Conservation (phyloP, 1,140 invertebrate genomes). For the Tribolium castaneum region DNA sequence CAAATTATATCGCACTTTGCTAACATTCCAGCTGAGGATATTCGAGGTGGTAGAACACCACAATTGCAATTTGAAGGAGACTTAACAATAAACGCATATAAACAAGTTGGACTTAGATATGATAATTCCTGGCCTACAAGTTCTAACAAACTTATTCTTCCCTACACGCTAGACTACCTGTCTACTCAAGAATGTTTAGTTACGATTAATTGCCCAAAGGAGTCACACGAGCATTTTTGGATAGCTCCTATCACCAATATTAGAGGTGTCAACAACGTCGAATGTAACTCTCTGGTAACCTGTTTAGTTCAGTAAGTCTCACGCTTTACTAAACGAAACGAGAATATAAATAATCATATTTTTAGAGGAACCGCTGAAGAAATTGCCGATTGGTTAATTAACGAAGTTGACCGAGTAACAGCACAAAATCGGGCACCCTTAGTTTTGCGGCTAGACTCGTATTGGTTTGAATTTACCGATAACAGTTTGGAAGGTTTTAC, state of each 20-base stretch:
- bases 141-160: constrained; percentile 64
- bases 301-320: constrained; percentile 67
- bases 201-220: constrained; percentile 70
- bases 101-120: constrained; percentile 67
- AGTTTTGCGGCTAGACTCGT: background rate
- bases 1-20: constrained; percentile 55
- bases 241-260: constrained; percentile 74
- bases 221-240: constrained; percentile 72
- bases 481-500: constrained; percentile 48
- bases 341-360: background rate
- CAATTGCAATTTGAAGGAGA: constrained; percentile 60
- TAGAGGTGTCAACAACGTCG: constrained; percentile 63
- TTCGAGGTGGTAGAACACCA: constrained; percentile 54
- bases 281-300: constrained; percentile 72
- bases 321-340: background rate
- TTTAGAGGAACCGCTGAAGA: constrained; percentile 49
- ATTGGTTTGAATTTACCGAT: constrained; percentile 33
- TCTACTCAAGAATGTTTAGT: constrained; percentile 73
- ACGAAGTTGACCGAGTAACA: constrained; percentile 46
- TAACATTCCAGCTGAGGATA: constrained; percentile 53
- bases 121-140: constrained; percentile 74
- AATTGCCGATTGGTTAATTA: constrained; percentile 52
- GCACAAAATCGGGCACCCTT: constrained; percentile 48
- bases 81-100: constrained; percentile 67
- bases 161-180: constrained; percentile 76